Evolutionary conservation across 2,113 vertebrate species (phyloP).

Genomic region (Seriola aureovittata): DNA sequence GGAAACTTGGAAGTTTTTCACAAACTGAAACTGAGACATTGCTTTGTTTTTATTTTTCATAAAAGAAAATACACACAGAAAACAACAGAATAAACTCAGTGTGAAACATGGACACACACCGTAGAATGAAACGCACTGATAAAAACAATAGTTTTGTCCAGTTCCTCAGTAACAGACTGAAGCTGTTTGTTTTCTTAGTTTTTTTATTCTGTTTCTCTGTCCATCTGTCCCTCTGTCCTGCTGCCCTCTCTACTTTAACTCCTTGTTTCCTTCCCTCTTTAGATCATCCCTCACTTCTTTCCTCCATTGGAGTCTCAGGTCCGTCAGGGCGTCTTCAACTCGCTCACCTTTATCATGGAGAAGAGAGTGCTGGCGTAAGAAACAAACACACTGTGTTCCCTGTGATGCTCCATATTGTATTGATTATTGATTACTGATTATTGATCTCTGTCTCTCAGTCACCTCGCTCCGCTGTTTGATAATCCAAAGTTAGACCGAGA

Average conservation of each 20-base stretch:
- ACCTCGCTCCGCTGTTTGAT: constrained; percentile 95
- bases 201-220: background rate
- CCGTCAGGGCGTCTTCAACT: constrained; percentile 95
- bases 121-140: no score
- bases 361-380: constrained; percentile 97
- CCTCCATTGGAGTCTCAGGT: constrained; percentile 93
- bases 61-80: no score
- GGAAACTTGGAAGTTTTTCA: no score
- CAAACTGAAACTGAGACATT: no score
- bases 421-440: background rate
- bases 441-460: constrained; percentile 77
- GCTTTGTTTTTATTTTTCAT: no score
- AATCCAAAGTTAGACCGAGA: constrained; percentile 98
- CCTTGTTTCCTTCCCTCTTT: constrained; percentile 27
- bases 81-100: no score
- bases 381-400: background rate
- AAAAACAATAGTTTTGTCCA: no score
- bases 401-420: rapidly evolving
- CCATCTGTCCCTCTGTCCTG: background rate
- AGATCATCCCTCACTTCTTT: constrained; percentile 98
- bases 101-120: no score
- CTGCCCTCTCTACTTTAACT: background rate
- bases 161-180: background rate
- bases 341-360: constrained; percentile 98
- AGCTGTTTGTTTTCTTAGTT: no score